Base-by-base conservation (phyloP, 2,797 vertebrate species). In the Megalops cyprinoides region DNA sequence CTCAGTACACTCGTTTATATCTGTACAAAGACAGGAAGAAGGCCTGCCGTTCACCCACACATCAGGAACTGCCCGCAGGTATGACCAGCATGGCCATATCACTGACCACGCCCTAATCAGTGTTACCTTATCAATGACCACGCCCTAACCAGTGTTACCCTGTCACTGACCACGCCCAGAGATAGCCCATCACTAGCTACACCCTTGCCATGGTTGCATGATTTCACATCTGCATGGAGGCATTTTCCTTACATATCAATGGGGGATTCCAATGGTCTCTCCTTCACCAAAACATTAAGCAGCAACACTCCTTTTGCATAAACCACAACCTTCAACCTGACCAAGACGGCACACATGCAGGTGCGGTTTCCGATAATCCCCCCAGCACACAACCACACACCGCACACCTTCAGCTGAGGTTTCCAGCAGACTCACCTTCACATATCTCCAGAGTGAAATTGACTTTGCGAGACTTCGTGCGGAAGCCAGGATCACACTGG, bases 1-100 rank as follows among this genome's bases (percentile, higher is more conserved):
- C 0, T 71, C 4, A 0, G 0, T 0, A 84, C 93, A 95, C 82
- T 94, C 90, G 28, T 80, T 60, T 0, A 92, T 85, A 73, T 93
- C 93, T 94, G 81, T 18, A 78, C 67, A 71, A 39, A 65, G 23
- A 37, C n/a, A 56, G 73, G 3, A 18, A 49, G 28, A 60, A 75
- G n/a, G 74, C 23, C 34, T 34, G n/a, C 8, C n/a, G 49, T 56
- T 56, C 23, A 56, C 8, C 18, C 8, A 4, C 15, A 6, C 8
- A 65, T n/a, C 2, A 10, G 23, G 75, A 8, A n/a, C 23, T 69
- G 28, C 18, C 5, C 7, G 53, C 18, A 18, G 7, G 6, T 20
- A 80, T 62, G 18, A 48, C 31, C 7, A 6, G 20, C 1, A 1
- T 69, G n/a, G 9, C 28, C 10, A 9, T 25, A 69, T 10, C 20